Conservation (phyloP, 2,888 invertebrate genomes). For the Hipparchia sbordonii region DNA sequence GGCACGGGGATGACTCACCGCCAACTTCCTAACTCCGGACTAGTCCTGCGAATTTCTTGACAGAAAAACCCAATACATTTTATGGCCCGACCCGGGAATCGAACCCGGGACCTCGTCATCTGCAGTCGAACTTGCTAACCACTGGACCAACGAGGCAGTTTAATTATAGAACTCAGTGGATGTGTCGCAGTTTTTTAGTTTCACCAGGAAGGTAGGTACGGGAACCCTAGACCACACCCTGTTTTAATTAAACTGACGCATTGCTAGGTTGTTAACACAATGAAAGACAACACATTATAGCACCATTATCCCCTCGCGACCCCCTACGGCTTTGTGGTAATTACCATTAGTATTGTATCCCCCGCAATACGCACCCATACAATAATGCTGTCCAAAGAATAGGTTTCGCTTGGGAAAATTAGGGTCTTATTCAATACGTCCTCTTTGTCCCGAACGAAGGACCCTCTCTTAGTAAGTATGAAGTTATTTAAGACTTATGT, state of each 20-base stretch:
- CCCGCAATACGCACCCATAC: constrained; percentile 6
- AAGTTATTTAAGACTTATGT: neutral
- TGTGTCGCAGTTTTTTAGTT: too few species aligned
- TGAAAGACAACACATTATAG: constrained; percentile 38
- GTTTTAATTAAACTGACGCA: constrained; percentile 33
- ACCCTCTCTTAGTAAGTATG: neutral
- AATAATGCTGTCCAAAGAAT: constrained; percentile 34
- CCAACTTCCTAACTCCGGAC: too few species aligned
- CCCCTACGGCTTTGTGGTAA: constrained; percentile 31
- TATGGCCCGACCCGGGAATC: too few species aligned
- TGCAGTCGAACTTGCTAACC: too few species aligned
- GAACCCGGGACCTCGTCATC: too few species aligned
- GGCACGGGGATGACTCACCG: too few species aligned
- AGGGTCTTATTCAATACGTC: constrained; percentile 43
- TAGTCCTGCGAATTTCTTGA: too few species aligned
- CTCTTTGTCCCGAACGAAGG: constrained; percentile 6
- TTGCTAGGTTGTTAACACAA: constrained; percentile 34
- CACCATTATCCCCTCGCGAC: constrained; percentile 35
- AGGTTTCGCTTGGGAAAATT: constrained; percentile 43
- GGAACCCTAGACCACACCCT: constrained; percentile 7
- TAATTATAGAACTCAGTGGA: too few species aligned
- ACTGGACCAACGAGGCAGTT: too few species aligned
- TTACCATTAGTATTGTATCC: constrained; percentile 40
- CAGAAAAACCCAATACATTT: too few species aligned
- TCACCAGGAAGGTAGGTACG: neutral